Evolutionary conservation across 2,797 vertebrate genomes (phyloP), one percentile per base, ranked within the genome.

Genomic region (Hipposideros larvatus): DNA sequence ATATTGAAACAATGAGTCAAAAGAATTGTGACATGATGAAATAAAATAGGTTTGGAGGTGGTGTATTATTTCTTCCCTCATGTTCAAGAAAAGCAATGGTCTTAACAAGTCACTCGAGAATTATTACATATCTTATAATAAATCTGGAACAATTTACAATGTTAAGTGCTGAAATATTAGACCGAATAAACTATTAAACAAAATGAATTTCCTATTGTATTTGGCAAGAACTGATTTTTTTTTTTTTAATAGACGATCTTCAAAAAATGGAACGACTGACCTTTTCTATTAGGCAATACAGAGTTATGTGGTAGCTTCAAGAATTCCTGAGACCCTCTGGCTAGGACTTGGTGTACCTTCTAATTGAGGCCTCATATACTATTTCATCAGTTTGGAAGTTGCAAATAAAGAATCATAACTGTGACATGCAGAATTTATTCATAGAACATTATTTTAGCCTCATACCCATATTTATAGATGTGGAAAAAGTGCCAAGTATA

Each of bases 381-480:
- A 68, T 97, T 97, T 97, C 97, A 96, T 87, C 94, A 96, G 41
- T 90, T 87, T 94, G 37, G 57, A 94, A 66, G 41, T 22, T 94
- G 46, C 68, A 93, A 95, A 96, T 74, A 90, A 97, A 95, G 90
- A 95, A 68, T 87, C 83, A 78, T 65, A 91, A 92, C 51, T 34
- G 48, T 96, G 96, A 96, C 95, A 87, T 94, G 93, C 94, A 97
- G 31, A 78, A 91, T 92, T 97, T 97, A 98, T 98, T 98, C 96
- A 97, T 97, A 97, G 98, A 91, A 55, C 21, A 86, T 97, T 97
- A 97, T 97, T 97, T 97, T 98, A 97, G 68, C 41, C 46, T 26
- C 86, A 48, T 66, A 31, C 51, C 21, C 51, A 37, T 97, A 97
- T 97, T 97, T 96, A 91, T 95, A 95, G 89, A 79, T 90, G 55